Conservation (phyloP, 2,113 vertebrate species). For the Anseranas semipalmata region DNA sequence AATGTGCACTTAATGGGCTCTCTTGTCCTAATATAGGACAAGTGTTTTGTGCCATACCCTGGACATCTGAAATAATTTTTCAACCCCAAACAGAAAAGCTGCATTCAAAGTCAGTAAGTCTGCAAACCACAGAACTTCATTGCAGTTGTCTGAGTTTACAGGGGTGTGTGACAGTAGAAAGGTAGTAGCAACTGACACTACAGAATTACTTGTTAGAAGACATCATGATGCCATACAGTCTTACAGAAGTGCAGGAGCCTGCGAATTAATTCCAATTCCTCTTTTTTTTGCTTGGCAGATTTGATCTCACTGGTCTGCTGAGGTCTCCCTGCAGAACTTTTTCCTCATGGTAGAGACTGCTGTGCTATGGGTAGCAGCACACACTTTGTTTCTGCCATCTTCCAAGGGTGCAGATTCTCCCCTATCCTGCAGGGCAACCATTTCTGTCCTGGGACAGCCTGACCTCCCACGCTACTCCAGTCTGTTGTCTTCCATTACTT, state of each 20-base stretch:
- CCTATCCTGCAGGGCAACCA: rapidly evolving
- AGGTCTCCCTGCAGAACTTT: neutral
- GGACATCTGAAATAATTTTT: neutral
- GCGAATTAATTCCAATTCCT: neutral
- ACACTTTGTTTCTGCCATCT: neutral
- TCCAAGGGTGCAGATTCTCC: neutral
- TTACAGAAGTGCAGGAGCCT: neutral
- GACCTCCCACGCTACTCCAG: neutral
- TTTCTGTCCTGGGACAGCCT: neutral
- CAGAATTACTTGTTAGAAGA: neutral
- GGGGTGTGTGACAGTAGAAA: neutral
- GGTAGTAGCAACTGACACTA: rapidly evolving
- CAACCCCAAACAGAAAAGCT: neutral
- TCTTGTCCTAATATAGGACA: neutral
- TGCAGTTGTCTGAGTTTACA: neutral
- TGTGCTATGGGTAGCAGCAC: neutral
- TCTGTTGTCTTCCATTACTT: neutral
- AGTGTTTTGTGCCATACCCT: neutral
- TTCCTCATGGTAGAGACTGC: neutral
- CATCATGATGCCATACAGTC: neutral
- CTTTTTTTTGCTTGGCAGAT: neutral
- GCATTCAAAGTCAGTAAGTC: neutral
- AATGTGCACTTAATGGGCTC: neutral
- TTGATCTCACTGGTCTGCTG: neutral
- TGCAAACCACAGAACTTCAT: neutral